These are phyloP conservation scores for Ceramica pisi DNA, from an alignment of 2,888 invertebrate species.

Conservation along the genomic window DNA sequence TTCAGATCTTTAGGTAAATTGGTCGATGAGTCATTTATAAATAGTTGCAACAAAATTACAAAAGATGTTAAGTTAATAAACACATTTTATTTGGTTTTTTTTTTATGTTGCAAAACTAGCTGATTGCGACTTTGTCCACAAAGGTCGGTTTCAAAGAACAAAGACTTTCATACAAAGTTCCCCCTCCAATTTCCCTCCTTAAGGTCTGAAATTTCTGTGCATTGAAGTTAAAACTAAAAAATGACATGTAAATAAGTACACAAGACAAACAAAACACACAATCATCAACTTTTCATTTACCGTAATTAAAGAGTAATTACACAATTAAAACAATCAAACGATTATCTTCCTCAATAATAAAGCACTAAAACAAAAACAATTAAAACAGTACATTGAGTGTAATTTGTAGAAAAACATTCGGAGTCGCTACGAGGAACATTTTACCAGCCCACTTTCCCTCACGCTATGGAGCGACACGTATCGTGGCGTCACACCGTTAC, in stretches of 20 bases:
- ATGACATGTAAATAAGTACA: not conserved
- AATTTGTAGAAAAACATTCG: slow-evolving; percentile 45
- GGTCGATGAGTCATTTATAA: not conserved
- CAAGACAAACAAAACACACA: slow-evolving; percentile 6
- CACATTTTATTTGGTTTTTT: too few relatives aligned
- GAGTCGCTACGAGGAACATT: slow-evolving; percentile 58
- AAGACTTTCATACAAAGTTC: too few relatives aligned
- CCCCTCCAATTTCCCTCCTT: too few relatives aligned
- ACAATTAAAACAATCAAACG: slow-evolving; percentile 45
- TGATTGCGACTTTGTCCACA: too few relatives aligned
- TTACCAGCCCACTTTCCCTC: slow-evolving; percentile 76
- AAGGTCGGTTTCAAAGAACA: too few relatives aligned
- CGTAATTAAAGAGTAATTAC: slow-evolving; percentile 22
- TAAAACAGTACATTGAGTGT: slow-evolving; percentile 17
- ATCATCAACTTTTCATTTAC: not conserved
- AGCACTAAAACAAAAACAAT: slow-evolving; percentile 45
- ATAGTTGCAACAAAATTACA: not conserved
- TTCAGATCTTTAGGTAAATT: not conserved
- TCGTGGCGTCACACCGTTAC: slow-evolving; percentile 59
- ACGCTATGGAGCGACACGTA: slow-evolving; percentile 72
- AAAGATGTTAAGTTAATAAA: too few relatives aligned
- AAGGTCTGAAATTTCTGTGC: too few relatives aligned
- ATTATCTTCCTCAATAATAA: slow-evolving; percentile 28
- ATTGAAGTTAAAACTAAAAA: too few relatives aligned
- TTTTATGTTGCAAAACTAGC: too few relatives aligned